These are phyloP conservation scores for Pheucticus melanocephalus DNA, from an alignment of 2,113 vertebrate species.

Conservation along the genomic window DNA sequence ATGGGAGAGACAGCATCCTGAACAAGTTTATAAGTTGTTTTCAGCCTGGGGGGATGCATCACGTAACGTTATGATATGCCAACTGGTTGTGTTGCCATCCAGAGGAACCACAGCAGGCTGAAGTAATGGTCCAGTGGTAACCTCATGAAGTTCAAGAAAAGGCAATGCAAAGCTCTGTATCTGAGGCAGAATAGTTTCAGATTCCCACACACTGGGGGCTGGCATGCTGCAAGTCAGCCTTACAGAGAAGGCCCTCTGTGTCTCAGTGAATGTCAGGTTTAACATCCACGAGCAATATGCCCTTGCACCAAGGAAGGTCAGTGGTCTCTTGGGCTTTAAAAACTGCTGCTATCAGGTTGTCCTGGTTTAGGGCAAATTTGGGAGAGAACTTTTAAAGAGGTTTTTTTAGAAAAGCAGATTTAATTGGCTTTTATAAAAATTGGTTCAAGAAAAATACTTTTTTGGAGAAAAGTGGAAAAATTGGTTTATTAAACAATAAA, in stretches of 20 bases:
- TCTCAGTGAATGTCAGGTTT: background rate
- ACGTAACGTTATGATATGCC: background rate
- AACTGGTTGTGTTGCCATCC: background rate
- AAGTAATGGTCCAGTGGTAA: background rate
- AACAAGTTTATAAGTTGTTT: background rate
- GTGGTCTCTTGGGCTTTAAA: background rate
- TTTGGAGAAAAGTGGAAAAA: no score
- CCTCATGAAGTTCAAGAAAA: background rate
- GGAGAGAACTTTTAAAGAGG: no score
- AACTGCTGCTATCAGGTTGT: background rate
- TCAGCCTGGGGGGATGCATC: no score
- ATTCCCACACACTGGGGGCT: background rate
- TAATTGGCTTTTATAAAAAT: no score
- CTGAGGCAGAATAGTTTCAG: background rate
- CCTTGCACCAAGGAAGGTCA: background rate
- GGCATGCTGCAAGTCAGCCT: background rate
- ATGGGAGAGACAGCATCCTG: background rate
- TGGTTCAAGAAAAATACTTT: no score
- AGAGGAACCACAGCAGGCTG: background rate
- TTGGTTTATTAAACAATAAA: no score
- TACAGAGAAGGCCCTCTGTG: background rate
- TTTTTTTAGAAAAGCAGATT: no score
- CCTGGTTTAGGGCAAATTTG: no score
- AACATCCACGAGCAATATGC: background rate
- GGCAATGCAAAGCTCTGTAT: background rate